Base-by-base conservation (phyloP, 1,140 invertebrate genomes). In the Delia radicum region DNA sequence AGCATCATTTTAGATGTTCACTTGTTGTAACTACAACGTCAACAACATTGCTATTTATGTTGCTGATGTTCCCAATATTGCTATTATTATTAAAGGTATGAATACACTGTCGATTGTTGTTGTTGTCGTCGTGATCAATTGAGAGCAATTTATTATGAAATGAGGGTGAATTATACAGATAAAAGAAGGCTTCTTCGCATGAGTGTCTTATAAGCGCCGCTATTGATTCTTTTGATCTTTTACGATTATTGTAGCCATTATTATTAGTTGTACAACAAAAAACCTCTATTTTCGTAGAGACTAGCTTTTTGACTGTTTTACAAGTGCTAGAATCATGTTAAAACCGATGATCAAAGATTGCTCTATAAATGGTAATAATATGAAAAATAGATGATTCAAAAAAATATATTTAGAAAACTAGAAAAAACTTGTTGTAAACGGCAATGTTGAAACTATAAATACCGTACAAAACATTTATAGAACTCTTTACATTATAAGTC, bases 71-170 rank as follows among this genome's bases (percentile, higher is more conserved):
- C 24, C n/a, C 18, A 55, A 21, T 55, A 55, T 55, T 55, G 48
- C n/a, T 21, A 55, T 55, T 21, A 21, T 10, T 37, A 13, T 37
- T 37, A 13, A 7, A 10, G n/a, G n/a, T 42, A 42, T 42, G 6
- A 21, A 6, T 55, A 7, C 5, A 55, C 1, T 55, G 5, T 4
- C 18, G 18, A 7, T 55, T 55, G 48, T 18, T 55, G 48, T 55
- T 55, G 48, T 21, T 55, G 48, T 85, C 85, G 84, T 86, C 84
- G 84, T 86, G 84, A 86, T 86, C 84, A 85, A 86, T 86, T 86
- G 84, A 86, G 84, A 86, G 84, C 84, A 86, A 86, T 86, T 86
- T 86, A 86, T 86, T 86, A 86, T 81, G 84, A 85, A 86, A 86
- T 86, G 84, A 85, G 84, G 82, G 82, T 86, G 84, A 86, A 86